These are phyloP conservation scores for Bettongia penicillata DNA, from an alignment of 2,113 vertebrate genomes.

Conservation along the genomic window DNA sequence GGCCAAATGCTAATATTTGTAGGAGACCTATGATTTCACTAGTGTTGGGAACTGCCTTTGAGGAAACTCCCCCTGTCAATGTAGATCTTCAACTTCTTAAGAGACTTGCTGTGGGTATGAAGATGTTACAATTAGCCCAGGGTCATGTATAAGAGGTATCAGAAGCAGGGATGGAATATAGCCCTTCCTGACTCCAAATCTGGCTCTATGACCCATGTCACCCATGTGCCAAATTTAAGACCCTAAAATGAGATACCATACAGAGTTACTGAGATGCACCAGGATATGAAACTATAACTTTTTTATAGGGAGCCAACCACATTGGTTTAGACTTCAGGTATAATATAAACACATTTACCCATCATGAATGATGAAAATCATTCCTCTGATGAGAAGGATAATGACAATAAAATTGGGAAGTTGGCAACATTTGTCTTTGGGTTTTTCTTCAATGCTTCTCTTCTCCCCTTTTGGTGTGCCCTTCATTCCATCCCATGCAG, in stretches of 20 bases:
- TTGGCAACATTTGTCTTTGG: neutral
- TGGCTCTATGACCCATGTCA: neutral
- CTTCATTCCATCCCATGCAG: neutral
- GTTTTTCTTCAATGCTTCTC: neutral
- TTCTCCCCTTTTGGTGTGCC: neutral
- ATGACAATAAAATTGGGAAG: neutral
- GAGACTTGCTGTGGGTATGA: neutral
- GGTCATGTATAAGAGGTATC: neutral
- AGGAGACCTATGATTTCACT: neutral
- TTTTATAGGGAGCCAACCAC: neutral
- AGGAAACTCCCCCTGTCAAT: neutral
- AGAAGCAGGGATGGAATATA: neutral
- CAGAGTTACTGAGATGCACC: neutral
- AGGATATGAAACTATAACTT: neutral
- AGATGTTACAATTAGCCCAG: neutral
- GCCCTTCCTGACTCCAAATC: neutral
- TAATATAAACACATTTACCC: neutral
- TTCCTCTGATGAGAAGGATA: neutral
- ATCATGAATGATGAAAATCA: neutral
- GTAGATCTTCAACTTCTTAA: neutral
- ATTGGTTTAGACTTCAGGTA: neutral
- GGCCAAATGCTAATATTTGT: neutral
- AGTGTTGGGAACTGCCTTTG: neutral
- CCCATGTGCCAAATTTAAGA: neutral
- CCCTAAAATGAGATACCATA: neutral